Conservation (phyloP, 2,113 vertebrate species). For the Nannobrachium achirus region DNA sequence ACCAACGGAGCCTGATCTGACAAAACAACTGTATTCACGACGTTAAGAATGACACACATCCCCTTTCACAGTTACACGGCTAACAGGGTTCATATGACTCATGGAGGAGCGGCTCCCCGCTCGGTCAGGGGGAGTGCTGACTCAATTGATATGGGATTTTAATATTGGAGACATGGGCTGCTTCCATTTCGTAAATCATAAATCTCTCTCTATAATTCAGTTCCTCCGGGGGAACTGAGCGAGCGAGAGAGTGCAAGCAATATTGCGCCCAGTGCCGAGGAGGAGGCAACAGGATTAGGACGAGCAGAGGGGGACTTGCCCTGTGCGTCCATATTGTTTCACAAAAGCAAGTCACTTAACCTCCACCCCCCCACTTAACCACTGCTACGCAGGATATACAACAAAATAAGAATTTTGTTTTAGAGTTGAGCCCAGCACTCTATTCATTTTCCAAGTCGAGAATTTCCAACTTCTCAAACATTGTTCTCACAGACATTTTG, state of each 20-base stretch:
- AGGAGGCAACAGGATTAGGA: constrained; percentile 6
- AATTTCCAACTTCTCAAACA: constrained; percentile 30
- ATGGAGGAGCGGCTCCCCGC: background rate
- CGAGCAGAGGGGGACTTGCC: constrained; percentile 14
- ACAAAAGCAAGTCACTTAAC: constrained; percentile 29
- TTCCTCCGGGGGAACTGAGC: constrained; percentile 17
- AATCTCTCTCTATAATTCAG: background rate
- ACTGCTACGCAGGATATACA: constrained; percentile 34
- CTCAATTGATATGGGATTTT: background rate
- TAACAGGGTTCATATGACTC: background rate
- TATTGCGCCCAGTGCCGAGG: background rate
- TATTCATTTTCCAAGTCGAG: constrained; percentile 33
- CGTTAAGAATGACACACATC: background rate
- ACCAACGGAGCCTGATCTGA: background rate
- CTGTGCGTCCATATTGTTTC: constrained; percentile 25
- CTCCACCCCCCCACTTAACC: constrained; percentile 28
- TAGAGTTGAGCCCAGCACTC: constrained; percentile 38
- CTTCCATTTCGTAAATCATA: constrained; percentile 10
- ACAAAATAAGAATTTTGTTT: constrained; percentile 39
- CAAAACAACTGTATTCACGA: background rate
- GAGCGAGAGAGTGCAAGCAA: background rate
- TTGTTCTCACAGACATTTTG: background rate
- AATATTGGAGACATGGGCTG: background rate
- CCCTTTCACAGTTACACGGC: background rate
- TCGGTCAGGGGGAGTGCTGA: background rate